Evolutionary conservation across 2,888 invertebrate genomes (phyloP).

Genomic region (Epirrhoe alternata): DNA sequence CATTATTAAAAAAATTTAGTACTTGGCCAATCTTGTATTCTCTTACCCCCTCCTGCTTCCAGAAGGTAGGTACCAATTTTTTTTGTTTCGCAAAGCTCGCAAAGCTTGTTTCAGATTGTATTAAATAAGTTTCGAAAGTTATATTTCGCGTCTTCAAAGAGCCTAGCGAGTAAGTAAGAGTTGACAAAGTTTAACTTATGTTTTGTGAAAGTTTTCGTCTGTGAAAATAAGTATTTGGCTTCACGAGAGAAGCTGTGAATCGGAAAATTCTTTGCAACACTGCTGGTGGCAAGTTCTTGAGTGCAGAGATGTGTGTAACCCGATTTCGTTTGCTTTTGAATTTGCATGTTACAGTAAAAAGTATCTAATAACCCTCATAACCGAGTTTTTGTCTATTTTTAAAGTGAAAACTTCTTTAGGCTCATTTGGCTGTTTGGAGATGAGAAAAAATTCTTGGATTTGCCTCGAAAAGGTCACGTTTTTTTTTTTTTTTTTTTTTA

Average conservation of each 20-base stretch:
- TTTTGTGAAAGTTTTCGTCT: slow-evolving; percentile 29
- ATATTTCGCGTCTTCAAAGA: neutral
- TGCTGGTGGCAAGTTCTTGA: slow-evolving; percentile 24
- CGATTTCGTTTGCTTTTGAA: slow-evolving; percentile 26
- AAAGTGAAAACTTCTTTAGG: too few relatives aligned
- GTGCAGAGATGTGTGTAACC: slow-evolving; percentile 24
- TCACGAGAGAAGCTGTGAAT: slow-evolving; percentile 30
- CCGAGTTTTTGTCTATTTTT: neutral
- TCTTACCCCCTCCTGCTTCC: too few relatives aligned
- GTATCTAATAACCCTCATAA: neutral
- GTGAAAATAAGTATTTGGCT: slow-evolving; percentile 36
- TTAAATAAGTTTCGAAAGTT: slow-evolving; percentile 8
- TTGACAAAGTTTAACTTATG: slow-evolving; percentile 37
- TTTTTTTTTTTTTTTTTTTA: too few relatives aligned
- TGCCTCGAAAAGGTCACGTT: too few relatives aligned
- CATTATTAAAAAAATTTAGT: too few relatives aligned
- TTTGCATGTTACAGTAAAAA: slow-evolving; percentile 3
- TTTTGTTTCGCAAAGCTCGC: neutral
- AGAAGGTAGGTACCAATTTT: neutral
- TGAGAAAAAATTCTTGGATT: too few relatives aligned
- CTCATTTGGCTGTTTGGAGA: too few relatives aligned
- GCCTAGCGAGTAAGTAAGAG: slow-evolving; percentile 17
- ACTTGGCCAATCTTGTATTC: too few relatives aligned
- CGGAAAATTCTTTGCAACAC: slow-evolving; percentile 38
- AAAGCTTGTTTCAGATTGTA: slow-evolving; percentile 1